Evolutionary conservation across 92 coral and sea anemone genomes (phyloP), one percentile per base, ranked within the genome.

Genomic region (Epizoanthus rinbou): DNA sequence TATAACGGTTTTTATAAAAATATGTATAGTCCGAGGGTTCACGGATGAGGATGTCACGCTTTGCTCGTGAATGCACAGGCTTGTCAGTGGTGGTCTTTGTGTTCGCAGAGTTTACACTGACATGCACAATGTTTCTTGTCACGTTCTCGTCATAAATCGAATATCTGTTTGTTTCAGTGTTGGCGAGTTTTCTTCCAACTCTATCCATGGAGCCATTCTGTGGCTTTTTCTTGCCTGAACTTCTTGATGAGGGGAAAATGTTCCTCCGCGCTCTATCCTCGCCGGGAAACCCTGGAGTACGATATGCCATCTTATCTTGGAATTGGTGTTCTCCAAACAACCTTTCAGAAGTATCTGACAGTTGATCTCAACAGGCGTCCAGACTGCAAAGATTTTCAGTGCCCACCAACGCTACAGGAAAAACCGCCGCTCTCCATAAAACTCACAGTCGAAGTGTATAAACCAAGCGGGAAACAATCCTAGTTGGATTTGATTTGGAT

Each of bases 1-100:
- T 78, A 69, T 78, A 78, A 15, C 82, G 82, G 50, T 78, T 78
- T 39, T 78, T 78, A 62, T 78, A 78, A 78, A 78, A 78, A 62
- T 78, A 78, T 8, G 64, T 41, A 4, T 69, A 78, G 39, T 41
- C 47, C 17, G 43, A 56, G 7, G 57, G 82, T 43, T 78, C 72
- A 21, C 71, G 72, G 6, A 57, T 31, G 2, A 57, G 21, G 41
- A 11, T 62, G 57, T 78, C 71, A 78, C 59, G 82, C 18, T 62
- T 78, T 78, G 56, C 31, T 2, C 71, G 72, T 11, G 7, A 39
- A 57, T 57, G 57, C 15, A 25, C 22, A 33, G 73, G 22, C 62
- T 78, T 78, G 24, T 43, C 71, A 33, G 82, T 6, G 45, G 41
- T 41, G 45, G 11, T 39, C n/a, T 8, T 71, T 28, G 31, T 0